Evolutionary conservation across 2,888 invertebrate species (phyloP).

Genomic region (Drosophila putrida): DNA sequence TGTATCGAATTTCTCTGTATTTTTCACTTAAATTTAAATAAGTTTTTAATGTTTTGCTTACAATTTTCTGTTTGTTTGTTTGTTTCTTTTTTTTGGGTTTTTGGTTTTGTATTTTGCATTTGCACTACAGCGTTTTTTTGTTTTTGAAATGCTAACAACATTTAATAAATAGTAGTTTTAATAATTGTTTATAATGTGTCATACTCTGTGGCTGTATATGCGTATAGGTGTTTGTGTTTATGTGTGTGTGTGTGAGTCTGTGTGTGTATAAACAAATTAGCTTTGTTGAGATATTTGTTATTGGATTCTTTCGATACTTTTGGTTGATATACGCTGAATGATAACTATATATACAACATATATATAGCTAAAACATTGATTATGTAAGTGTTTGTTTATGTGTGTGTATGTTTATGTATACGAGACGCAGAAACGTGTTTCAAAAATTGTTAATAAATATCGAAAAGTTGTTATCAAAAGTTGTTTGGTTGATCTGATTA

Average conservation of each 20-base stretch:
- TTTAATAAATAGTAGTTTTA: slow-evolving; percentile 81
- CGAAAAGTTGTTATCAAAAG: slow-evolving; percentile 70
- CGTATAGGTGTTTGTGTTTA: slow-evolving; percentile 36
- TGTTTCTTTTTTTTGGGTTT: slow-evolving; percentile 44
- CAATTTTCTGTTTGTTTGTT: slow-evolving; percentile 58
- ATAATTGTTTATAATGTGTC: slow-evolving; percentile 69
- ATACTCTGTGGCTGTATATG: slow-evolving; percentile 51
- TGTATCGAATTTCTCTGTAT: slow-evolving; percentile 54
- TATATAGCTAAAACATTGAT: slow-evolving; percentile 43
- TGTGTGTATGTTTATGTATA: slow-evolving; percentile 49
- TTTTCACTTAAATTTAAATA: slow-evolving; percentile 75
- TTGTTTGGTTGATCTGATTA: slow-evolving; percentile 58
- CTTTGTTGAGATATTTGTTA: slow-evolving; percentile 56
- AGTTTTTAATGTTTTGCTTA: slow-evolving; percentile 67
- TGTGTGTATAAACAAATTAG: slow-evolving; percentile 56
- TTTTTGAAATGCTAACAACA: slow-evolving; percentile 80
- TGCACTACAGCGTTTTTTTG: slow-evolving; percentile 75
- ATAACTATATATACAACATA: slow-evolving; percentile 39
- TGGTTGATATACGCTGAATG: slow-evolving; percentile 57
- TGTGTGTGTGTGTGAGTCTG: slow-evolving; percentile 28
- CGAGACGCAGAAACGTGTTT: slow-evolving; percentile 75
- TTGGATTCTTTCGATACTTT: slow-evolving; percentile 68
- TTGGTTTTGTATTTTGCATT: slow-evolving; percentile 53
- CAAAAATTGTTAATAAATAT: slow-evolving; percentile 58
- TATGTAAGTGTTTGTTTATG: slow-evolving; percentile 35